Conservation (phyloP, 1,140 invertebrate species). For the Atta texana region DNA sequence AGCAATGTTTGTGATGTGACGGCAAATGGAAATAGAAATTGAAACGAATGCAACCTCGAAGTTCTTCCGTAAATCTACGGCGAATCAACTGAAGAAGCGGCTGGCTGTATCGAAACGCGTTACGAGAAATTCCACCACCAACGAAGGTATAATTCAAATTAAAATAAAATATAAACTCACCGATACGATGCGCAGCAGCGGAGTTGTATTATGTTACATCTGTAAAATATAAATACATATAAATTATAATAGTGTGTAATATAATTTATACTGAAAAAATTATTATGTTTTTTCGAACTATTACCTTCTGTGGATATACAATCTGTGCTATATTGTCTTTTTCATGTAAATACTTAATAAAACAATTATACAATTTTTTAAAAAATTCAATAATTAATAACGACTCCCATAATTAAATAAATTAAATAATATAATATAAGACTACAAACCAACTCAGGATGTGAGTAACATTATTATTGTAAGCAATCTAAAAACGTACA, state of each 20-base stretch:
- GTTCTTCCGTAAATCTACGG: conserved; percentile 28
- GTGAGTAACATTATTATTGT: too few relatives aligned
- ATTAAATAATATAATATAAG: too few relatives aligned
- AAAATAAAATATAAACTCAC: conserved; percentile 1
- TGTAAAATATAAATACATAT: background rate
- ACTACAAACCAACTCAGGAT: too few relatives aligned
- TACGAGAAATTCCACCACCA: conserved; percentile 21
- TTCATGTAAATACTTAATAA: background rate
- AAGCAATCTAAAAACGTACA: too few relatives aligned
- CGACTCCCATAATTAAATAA: too few relatives aligned
- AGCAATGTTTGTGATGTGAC: conserved; percentile 2
- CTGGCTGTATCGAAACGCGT: conserved; percentile 40
- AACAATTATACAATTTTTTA: background rate
- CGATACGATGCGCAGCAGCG: background rate
- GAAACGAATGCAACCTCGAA: conserved; percentile 40
- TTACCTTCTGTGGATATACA: too few relatives aligned
- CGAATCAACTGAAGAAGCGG: conserved; percentile 27
- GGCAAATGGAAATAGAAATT: conserved; percentile 23
- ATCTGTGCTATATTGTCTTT: too few relatives aligned
- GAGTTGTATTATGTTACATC: background rate
- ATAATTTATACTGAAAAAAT: too few relatives aligned
- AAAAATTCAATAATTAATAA: too few relatives aligned
- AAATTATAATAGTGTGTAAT: background rate
- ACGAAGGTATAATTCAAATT: conserved; percentile 23
- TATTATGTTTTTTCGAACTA: too few relatives aligned